Evolutionary conservation across 2,797 vertebrate species (phyloP), one percentile per base, ranked within the genome.

Genomic region (Notoglanidium macrostoma): DNA sequence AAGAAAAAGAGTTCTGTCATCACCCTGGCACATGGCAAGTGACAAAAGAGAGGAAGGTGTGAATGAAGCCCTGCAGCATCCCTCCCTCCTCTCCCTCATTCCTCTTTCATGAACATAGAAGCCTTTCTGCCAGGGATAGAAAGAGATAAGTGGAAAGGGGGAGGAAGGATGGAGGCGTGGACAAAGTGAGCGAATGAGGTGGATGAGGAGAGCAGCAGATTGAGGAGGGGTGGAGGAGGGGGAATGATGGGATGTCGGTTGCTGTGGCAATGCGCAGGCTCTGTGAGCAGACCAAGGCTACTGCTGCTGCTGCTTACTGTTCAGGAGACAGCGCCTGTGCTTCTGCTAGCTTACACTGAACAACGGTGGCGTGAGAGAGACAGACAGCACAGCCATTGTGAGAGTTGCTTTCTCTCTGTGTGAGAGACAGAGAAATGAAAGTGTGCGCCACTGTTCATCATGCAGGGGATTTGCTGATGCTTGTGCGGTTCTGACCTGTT

Each of bases 271-370:
- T 94, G 94, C 95, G 94, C 95, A 95, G 89, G 90, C 94, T 65
- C 91, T 89, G 89, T 55, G 40, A 86, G 83, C 40, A 91, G 91
- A 85, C 35, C 9, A 21, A 78, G 74, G 74, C 85, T 85, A 15
- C 3, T 57, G 89, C 93, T 85, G 90, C 93, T 92, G 89, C 93
- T 93, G 93, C 92, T 92, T 93, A 95, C 93, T 94, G 95, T 95
- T 93, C 94, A 93, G 93, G 94, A 94, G 94, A 94, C 94, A 93
- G 92, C 86, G 89, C 91, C 89, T 92, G 90, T 92, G 92, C 93
- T 86, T 87, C 67, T 84, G 65, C 88, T 63, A 91, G 93, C 92
- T 85, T 90, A 91, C 83, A 88, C 89, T 88, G 92, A 90, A 88
- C 89, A 89, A 89, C 89, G 85, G 89, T 86, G 77, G 84, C 17